Evolutionary conservation across 2,113 vertebrate species (phyloP).

Genomic region (Syrrhaptes paradoxus): DNA sequence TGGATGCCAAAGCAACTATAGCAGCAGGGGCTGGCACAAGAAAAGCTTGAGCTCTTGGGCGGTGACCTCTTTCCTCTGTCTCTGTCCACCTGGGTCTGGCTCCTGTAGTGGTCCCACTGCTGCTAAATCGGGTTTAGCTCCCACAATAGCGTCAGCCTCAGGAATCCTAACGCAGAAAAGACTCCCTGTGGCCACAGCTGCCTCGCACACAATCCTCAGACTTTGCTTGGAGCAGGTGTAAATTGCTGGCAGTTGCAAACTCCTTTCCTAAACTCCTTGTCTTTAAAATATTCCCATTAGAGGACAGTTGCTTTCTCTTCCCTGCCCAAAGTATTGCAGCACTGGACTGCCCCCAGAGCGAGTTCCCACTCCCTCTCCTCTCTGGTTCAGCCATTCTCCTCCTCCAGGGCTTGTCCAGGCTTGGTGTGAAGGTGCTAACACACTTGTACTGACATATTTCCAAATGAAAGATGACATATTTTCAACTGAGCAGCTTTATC

Average conservation of each 20-base stretch:
- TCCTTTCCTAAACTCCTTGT: neutral
- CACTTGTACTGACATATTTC: constrained; percentile 39
- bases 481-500: constrained; percentile 43
- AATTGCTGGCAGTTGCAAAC: neutral
- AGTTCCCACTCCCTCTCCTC: neutral
- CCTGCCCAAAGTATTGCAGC: neutral
- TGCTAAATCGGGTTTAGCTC: neutral
- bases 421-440: constrained; percentile 30
- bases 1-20: neutral
- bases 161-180: neutral
- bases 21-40: neutral
- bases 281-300: neutral
- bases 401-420: constrained; percentile 16
- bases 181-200: neutral
- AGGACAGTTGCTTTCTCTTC: neutral
- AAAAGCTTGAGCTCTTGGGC: neutral
- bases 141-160: neutral
- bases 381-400: neutral
- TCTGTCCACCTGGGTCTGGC: neutral
- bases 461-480: constrained; percentile 59
- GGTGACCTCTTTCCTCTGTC: neutral
- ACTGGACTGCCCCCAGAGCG: neutral
- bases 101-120: neutral
- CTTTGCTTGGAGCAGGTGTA: neutral
- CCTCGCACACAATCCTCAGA: neutral